Evolutionary conservation across 2,888 invertebrate species (phyloP), one percentile per base, ranked within the genome.

Genomic region (Koerneria pararmatus): DNA sequence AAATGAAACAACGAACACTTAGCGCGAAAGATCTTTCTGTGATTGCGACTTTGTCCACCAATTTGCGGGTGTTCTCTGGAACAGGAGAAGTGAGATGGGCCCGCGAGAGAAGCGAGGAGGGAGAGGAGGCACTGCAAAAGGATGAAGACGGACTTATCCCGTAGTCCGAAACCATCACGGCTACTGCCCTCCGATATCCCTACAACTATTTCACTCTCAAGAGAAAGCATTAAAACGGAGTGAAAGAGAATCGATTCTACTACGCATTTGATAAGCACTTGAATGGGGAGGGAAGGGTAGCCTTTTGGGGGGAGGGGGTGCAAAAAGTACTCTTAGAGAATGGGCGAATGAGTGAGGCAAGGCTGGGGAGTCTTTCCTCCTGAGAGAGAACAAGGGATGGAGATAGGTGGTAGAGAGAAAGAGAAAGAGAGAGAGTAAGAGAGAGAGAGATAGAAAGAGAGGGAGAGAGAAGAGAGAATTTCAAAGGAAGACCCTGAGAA

Each of bases 31-130:
- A 63, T 24, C 22, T n/a, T 22, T 19, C 19, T 8, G 8, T 15
- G 27, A 63, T 34, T 5, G 2, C n/a, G 0, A 76, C 76, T 11
- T 70, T 58, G 19, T 71, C 69, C 15, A 71, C 68, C n/a, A 76
- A 53, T 57, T 74, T 74, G 27, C 73, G 49, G 3, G 71, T 69
- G 34, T 76, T 76, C 41, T 76, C 76, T 19, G 76, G 75, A 61
- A 76, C 74, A 37, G 75, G 69, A 22, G 72, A 74, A 37, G 68
- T 65, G 34, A 76, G 65, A 62, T 76, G 74, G 58, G 76, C 76
- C 31, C 71, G 58, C 60, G 65, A 61, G 29, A 66, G 54, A 34
- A 57, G 62, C 56, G 57, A 61, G 0, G 49, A 48, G 22, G 34
- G 37, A 60, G 37, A 60, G 37, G 3, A 48, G 24, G 27, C 11